phyloP scores from a whole-genome alignment of 2,888 invertebrate genomes.

The Ariolimax columbianus region DNA sequence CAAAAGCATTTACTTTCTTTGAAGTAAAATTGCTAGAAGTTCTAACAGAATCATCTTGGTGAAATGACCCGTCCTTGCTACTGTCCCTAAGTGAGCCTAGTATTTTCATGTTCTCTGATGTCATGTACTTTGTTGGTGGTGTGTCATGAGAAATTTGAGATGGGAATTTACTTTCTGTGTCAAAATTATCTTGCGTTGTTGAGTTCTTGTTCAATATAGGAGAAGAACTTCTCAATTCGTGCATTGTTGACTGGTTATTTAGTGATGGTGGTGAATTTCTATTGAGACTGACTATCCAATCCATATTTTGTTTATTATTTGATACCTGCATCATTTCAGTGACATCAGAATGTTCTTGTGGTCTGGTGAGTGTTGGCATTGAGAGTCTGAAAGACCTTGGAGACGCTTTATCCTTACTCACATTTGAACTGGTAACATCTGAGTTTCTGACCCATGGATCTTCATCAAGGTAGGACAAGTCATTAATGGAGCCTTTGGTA shows the following conservation, averaged over 20 bases:
- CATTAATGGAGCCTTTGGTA: conserved; percentile 63
- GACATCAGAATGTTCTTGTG: conserved; percentile 48
- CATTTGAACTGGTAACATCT: not conserved
- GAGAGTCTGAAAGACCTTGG: not conserved
- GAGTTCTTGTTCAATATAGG: not conserved
- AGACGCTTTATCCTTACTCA: not conserved
- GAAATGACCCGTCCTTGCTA: not conserved
- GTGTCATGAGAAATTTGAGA: conserved; percentile 37
- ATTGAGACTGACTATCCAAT: conserved; percentile 60
- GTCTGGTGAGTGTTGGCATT: not conserved
- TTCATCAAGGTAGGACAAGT: conserved; percentile 63
- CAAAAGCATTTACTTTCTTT: conserved; percentile 32
- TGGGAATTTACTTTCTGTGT: not conserved
- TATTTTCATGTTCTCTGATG: conserved; percentile 38
- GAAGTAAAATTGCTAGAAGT: not conserved
- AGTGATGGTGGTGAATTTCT: not conserved
- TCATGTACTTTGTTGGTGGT: conserved; percentile 37
- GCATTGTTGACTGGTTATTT: conserved; percentile 27
- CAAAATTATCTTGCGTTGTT: not conserved
- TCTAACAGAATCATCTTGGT: not conserved
- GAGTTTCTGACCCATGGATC: conserved; percentile 68
- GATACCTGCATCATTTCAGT: conserved; percentile 45
- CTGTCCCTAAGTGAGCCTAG: not conserved
- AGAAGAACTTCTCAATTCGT: not conserved
- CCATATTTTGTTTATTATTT: conserved; percentile 61